Evolutionary conservation across 2,113 vertebrate species (phyloP).

Genomic region (Cyphomyrus discorhynchus): DNA sequence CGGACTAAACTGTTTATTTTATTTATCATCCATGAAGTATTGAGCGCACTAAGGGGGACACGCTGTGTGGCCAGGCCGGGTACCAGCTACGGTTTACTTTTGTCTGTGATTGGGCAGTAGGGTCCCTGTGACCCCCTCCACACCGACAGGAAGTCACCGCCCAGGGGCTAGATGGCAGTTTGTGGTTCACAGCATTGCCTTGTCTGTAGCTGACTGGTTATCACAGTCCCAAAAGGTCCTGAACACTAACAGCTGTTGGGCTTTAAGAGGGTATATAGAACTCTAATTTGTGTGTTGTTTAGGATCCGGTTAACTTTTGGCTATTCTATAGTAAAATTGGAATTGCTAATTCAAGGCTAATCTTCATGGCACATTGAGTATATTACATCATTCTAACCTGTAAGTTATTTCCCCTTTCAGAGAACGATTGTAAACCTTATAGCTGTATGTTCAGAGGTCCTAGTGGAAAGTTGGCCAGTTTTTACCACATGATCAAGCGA

Average conservation of each 20-base stretch:
- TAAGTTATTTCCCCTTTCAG: background rate
- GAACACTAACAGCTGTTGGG: background rate
- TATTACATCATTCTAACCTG: background rate
- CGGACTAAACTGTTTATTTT: background rate
- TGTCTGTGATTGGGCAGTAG: background rate
- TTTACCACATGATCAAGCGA: background rate
- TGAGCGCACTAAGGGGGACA: background rate
- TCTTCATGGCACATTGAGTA: background rate
- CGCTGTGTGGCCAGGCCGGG: background rate
- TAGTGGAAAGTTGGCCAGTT: background rate
- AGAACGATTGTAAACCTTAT: background rate
- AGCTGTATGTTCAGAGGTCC: background rate
- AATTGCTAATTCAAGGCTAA: slow-evolving; percentile 1
- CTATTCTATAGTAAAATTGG: background rate
- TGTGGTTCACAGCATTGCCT: background rate
- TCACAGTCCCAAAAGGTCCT: background rate
- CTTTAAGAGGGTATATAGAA: background rate
- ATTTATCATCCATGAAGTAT: background rate
- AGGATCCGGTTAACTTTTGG: background rate
- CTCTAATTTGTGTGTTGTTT: background rate
- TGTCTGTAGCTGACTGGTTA: background rate
- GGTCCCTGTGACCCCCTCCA: background rate
- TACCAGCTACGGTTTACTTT: background rate
- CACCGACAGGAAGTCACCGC: background rate
- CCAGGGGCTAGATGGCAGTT: slow-evolving; percentile 7